Evolutionary conservation across 2,113 vertebrate genomes (phyloP), one percentile per base, ranked within the genome.

Genomic region (Ctenomys sociabilis): DNA sequence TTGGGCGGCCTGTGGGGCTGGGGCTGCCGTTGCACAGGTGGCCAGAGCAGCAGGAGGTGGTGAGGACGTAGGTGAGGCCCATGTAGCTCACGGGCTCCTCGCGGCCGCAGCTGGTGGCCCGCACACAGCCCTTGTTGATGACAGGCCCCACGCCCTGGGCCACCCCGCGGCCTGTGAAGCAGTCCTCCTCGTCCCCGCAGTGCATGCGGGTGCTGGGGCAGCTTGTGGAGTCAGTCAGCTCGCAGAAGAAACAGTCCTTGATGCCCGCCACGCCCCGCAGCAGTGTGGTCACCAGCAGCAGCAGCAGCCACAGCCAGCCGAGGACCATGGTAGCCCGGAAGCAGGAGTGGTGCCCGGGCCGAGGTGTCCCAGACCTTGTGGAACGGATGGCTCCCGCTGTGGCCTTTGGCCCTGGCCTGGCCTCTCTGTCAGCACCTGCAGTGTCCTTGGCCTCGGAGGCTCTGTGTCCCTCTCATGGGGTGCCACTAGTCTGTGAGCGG

Each of bases 11-110:
- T 0, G 7, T 0, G 0, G 24, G 43, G 26, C 7, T 0, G 0
- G 57, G 3, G 11, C 77, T 93, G 3, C 16, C 0, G 0, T 98
- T 98, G 49, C 98, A 98, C 30, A 98, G 21, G 19, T 52, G 32
- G 17, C 97, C 97, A 0, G 22, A 32, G 54, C 98, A 98, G 87
- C 98, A 98, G 17, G 6, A 66, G 84, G 96, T 97, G 89, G 73
- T 90, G 45, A 98, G 97, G 91, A 66, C 97, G 96, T 98, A 98
- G 49, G 97, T 98, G 72, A 97, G 88, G 0, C 98, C 98, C 97
- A 95, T 97, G 90, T 98, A 92, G 90, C 7, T 66, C 63, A 97
- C 8, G 0, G 97, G 96, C 16, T 98, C 96, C 88, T 97, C 95
- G 0, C 64, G 97, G 88, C 98, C 97, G 0, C 98, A 98, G n/a